These are phyloP conservation scores for Shargacucullia verbasci DNA, from an alignment of 2,888 invertebrate genomes.

Conservation along the genomic window DNA sequence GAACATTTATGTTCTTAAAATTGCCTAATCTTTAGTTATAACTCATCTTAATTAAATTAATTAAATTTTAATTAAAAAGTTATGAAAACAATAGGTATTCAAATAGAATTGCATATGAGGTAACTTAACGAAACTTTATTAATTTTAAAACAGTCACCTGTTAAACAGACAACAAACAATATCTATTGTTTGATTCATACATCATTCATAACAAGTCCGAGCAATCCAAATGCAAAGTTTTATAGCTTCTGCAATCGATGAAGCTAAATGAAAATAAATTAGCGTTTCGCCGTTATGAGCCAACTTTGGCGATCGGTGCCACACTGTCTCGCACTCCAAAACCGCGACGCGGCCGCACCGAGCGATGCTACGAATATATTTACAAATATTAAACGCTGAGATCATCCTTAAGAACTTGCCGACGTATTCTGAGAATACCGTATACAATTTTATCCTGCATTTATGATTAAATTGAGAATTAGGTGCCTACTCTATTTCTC, in stretches of 20 bases:
- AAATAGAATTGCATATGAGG: neutral
- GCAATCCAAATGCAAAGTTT: constrained; percentile 40
- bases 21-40: too few species aligned
- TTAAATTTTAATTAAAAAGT: too few species aligned
- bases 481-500: neutral
- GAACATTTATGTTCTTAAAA: too few species aligned
- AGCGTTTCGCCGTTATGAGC: constrained; percentile 24
- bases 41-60: too few species aligned
- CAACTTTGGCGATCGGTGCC: constrained; percentile 51
- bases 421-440: constrained; percentile 57
- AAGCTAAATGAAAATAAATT: constrained; percentile 40
- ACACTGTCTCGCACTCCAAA: constrained; percentile 44
- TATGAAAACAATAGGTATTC: neutral
- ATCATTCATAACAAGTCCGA: constrained; percentile 32
- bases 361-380: constrained; percentile 40
- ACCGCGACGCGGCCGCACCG: constrained; percentile 30
- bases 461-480: constrained; percentile 36
- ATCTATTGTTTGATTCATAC: constrained; percentile 25
- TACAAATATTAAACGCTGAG: constrained; percentile 56
- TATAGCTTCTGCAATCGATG: constrained; percentile 31
- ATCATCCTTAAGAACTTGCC: constrained; percentile 59
- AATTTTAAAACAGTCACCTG: constrained; percentile 10
- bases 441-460: constrained; percentile 39
- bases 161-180: constrained; percentile 9
- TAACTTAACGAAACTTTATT: neutral